Evolutionary conservation across 35 echinoderm and acorn worm species (phyloP).

Genomic region (Diadema setosum): DNA sequence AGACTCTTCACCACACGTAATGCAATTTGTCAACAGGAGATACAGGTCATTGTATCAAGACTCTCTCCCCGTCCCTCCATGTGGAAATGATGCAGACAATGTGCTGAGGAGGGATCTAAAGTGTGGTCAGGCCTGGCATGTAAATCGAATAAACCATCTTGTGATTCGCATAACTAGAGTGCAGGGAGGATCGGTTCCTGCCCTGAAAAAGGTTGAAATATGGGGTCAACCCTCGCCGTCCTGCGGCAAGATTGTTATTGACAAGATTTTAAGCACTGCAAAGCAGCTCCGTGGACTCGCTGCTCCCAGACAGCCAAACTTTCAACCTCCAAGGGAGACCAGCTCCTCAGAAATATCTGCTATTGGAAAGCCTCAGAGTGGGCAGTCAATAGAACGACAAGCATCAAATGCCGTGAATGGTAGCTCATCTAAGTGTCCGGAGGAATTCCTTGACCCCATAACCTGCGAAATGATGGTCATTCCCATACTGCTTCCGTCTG

Average conservation of each 20-base stretch:
- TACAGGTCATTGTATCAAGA: neutral
- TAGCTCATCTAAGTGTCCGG: slow-evolving; percentile 46
- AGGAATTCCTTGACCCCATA: slow-evolving; percentile 92
- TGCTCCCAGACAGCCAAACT: neutral
- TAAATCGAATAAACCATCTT: slow-evolving; percentile 61
- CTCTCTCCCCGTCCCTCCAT: neutral
- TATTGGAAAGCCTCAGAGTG: neutral
- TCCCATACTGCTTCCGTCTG: slow-evolving; percentile 84
- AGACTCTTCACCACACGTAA: neutral
- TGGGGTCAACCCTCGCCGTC: slow-evolving; percentile 72
- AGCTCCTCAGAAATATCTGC: neutral
- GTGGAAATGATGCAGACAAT: neutral
- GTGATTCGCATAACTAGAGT: slow-evolving; percentile 58
- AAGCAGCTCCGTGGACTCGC: neutral
- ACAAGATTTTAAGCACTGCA: neutral
- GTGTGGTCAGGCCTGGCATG: neutral
- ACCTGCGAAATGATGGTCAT: slow-evolving; percentile 78
- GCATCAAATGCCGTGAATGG: no score
- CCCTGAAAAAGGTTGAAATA: slow-evolving; percentile 64
- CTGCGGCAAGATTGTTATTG: slow-evolving; percentile 7
- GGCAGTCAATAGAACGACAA: no score
- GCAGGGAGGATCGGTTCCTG: slow-evolving; percentile 47
- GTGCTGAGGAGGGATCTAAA: neutral
- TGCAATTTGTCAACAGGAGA: neutral
- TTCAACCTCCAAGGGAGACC: neutral